phyloP scores from a whole-genome alignment of 2,888 invertebrate genomes.

The Andrena minutula region DNA sequence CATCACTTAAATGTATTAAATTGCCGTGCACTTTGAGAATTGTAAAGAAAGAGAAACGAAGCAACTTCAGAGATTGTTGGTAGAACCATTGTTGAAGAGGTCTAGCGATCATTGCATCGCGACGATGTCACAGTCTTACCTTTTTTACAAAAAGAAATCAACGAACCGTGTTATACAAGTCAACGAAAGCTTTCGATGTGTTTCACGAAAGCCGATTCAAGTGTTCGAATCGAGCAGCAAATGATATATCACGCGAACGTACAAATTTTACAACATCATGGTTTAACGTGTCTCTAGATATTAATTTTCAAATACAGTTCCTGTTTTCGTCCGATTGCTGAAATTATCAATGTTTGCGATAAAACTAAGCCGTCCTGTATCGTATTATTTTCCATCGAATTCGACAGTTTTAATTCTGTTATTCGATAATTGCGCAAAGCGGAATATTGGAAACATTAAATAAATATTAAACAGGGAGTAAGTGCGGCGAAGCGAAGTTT shows the following conservation, averaged over 20 bases:
- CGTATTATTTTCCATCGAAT: slow-evolving; percentile 20
- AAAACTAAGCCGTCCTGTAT: slow-evolving; percentile 56
- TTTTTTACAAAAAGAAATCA: slow-evolving; percentile 47
- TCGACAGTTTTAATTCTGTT: not conserved
- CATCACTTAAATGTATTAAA: slow-evolving; percentile 70
- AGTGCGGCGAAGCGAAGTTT: slow-evolving; percentile 23
- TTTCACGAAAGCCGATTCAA: slow-evolving; percentile 9
- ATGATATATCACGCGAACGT: slow-evolving; percentile 1
- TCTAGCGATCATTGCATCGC: slow-evolving; percentile 11
- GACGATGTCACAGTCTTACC: slow-evolving; percentile 21
- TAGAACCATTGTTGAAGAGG: not conserved
- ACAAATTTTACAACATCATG: slow-evolving; percentile 18
- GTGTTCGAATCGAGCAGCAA: not conserved
- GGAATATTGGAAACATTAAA: slow-evolving; percentile 11
- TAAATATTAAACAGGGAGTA: slow-evolving; percentile 24
- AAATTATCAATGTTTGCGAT: not conserved
- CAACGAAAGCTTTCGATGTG: slow-evolving; percentile 43
- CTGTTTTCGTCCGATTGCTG: not conserved
- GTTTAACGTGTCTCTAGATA: slow-evolving; percentile 24
- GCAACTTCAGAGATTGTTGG: not conserved
- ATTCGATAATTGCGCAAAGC: not conserved
- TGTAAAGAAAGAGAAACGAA: not conserved
- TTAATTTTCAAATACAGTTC: not conserved
- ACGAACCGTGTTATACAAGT: slow-evolving; percentile 44
- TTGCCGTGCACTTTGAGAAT: not conserved